Percentiles rank a stretch among this genome's conserved stretches.
phyloP scores from a whole-genome alignment of 2,797 vertebrate species.

The Neopelma chrysocephalum region DNA sequence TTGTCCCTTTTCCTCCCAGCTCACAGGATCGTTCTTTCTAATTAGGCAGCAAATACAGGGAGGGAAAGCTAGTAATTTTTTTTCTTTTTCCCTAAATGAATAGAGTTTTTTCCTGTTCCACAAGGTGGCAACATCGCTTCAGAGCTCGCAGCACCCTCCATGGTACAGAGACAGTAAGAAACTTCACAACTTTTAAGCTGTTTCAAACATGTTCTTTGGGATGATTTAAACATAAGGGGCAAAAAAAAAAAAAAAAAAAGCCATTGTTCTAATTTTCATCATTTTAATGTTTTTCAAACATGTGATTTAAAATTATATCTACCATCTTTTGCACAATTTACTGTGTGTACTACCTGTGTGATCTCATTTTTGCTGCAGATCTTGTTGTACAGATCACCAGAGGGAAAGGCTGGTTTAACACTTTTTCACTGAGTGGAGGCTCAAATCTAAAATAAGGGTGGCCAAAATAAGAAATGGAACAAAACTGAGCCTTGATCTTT shows the following conservation, averaged over 20 bases:
- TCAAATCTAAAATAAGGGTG: not conserved
- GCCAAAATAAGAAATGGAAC: not conserved
- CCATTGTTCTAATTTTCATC: not conserved
- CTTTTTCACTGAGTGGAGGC: not conserved
- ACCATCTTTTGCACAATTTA: not conserved
- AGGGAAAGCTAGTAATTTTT: not conserved
- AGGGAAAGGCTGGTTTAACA: not conserved
- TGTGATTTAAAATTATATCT: not conserved
- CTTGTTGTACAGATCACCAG: not conserved
- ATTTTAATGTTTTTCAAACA: not conserved
- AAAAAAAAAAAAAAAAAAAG: no score
- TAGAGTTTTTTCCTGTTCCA: slow-evolving; percentile 39
- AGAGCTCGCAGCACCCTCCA: not conserved
- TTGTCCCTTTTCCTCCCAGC: not conserved
- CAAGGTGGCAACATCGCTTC: slow-evolving; percentile 78
- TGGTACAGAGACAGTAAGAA: not conserved
- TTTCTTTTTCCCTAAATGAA: not conserved
- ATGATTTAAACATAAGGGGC: not conserved
- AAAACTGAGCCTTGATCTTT: not conserved
- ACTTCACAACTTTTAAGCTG: not conserved
- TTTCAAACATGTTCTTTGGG: not conserved
- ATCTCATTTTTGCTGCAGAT: not conserved
- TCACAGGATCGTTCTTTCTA: not conserved
- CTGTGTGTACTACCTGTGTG: not conserved
- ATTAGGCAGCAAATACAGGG: not conserved